Evolutionary conservation across 2,113 vertebrate genomes (phyloP).

Genomic region (Okapia johnstoni): DNA sequence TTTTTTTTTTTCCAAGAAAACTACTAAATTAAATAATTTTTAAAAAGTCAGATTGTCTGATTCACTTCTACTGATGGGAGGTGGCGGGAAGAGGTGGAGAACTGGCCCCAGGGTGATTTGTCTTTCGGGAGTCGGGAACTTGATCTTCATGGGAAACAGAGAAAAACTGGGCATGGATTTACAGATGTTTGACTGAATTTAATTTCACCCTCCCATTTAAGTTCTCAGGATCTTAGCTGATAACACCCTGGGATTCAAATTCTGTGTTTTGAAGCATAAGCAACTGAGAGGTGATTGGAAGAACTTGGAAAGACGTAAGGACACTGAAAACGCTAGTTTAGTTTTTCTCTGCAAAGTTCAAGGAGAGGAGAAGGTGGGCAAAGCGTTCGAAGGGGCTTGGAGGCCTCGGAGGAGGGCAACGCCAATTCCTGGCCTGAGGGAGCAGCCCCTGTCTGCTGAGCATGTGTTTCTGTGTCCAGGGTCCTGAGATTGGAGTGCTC

Average conservation of each 20-base stretch:
- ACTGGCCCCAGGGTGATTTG: background rate
- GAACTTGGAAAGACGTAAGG: background rate
- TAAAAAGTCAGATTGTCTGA: conserved; percentile 64
- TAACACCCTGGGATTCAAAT: background rate
- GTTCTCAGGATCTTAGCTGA: background rate
- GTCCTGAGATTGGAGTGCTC: background rate
- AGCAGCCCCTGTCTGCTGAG: no score
- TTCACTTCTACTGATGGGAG: background rate
- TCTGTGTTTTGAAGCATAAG: background rate
- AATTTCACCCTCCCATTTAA: background rate
- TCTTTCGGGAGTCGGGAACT: background rate
- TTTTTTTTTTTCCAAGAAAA: conserved; percentile 64
- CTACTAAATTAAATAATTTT: conserved; percentile 82
- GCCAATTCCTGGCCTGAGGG: background rate
- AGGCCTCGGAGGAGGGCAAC: background rate
- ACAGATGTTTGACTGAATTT: background rate
- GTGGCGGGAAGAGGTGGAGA: background rate
- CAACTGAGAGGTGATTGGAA: background rate
- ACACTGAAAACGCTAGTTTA: background rate
- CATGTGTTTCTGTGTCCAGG: no score
- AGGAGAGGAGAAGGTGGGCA: background rate
- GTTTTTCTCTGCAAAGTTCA: background rate
- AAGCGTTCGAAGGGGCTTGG: background rate
- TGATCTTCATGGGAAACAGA: background rate
- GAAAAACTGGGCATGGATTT: background rate